These are phyloP conservation scores for Prorops nasuta DNA, from an alignment of 1,140 invertebrate species.

Conservation along the genomic window DNA sequence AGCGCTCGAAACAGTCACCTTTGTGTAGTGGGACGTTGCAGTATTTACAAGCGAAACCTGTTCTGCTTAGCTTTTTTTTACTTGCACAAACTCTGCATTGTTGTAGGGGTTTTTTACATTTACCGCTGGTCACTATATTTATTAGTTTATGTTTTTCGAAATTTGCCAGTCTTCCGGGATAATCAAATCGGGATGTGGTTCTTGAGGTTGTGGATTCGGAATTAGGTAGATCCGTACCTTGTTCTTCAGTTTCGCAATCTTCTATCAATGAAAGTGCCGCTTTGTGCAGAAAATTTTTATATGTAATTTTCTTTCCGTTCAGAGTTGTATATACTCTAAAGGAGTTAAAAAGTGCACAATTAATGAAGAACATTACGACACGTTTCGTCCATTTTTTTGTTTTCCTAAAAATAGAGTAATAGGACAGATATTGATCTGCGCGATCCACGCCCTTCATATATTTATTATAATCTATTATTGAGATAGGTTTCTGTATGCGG, in stretches of 20 bases:
- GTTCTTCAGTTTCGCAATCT: conserved; percentile 14
- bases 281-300: conserved; percentile 23
- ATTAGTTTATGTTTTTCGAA: conserved; percentile 11
- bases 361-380: conserved; percentile 15
- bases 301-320: conserved; percentile 15
- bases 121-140: conserved; percentile 12
- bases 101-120: conserved; percentile 8
- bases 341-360: conserved; percentile 16
- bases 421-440: conserved; percentile 13
- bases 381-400: conserved; percentile 15
- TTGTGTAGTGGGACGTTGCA: conserved; percentile 14
- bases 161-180: conserved; percentile 10
- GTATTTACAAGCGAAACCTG: conserved; percentile 11
- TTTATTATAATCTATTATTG: conserved; percentile 8
- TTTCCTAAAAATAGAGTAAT: conserved; percentile 14
- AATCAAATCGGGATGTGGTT: conserved; percentile 2
- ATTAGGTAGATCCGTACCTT: conserved; percentile 1
- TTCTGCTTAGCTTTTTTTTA: conserved; percentile 6
- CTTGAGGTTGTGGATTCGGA: conserved; percentile 3
- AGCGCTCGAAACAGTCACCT: conserved; percentile 15
- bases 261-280: conserved; percentile 19
- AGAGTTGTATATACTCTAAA: conserved; percentile 8
- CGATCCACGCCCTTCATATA: conserved; percentile 14
- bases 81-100: conserved; percentile 13
- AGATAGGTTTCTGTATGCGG: conserved; percentile 6